Evolutionary conservation across 2,888 invertebrate species (phyloP).

Genomic region (Colletes collaris): DNA sequence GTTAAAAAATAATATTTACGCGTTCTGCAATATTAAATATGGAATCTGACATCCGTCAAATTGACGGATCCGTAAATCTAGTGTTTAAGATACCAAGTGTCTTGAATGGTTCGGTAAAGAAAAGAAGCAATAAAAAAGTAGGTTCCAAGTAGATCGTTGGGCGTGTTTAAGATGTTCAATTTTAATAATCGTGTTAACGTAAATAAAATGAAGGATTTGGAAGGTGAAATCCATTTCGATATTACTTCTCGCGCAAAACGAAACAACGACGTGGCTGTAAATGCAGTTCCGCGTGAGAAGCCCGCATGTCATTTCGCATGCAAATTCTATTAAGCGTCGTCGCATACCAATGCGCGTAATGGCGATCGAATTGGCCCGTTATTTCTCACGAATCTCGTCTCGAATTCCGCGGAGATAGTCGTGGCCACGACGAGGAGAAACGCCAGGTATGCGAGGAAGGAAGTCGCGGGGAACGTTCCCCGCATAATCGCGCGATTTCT

Average conservation of each 20-base stretch:
- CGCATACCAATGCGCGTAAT: slow-evolving; percentile 35
- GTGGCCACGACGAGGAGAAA: slow-evolving; percentile 55
- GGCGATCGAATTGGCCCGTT: slow-evolving; percentile 54
- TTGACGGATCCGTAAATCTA: too few species aligned
- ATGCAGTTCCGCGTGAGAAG: slow-evolving; percentile 23
- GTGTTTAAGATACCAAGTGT: too few species aligned
- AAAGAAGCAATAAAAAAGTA: too few species aligned
- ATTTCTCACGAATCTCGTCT: slow-evolving; percentile 53
- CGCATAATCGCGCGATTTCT: slow-evolving; percentile 66
- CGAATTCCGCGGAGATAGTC: slow-evolving; percentile 53
- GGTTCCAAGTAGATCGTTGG: too few species aligned
- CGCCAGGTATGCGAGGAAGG: slow-evolving; percentile 62
- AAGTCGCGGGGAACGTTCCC: slow-evolving; percentile 61
- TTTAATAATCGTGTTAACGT: too few species aligned
- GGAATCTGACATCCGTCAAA: too few species aligned
- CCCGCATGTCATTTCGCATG: slow-evolving; percentile 37
- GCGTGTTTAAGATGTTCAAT: too few species aligned
- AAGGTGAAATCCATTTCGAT: background rate
- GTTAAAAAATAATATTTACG: too few species aligned
- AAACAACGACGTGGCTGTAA: slow-evolving; percentile 3
- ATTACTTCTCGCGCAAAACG: background rate
- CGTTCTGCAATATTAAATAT: too few species aligned
- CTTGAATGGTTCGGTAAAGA: too few species aligned
- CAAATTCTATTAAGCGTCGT: slow-evolving; percentile 47
- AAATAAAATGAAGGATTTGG: too few species aligned